These are phyloP conservation scores for Oncopodura yosiiana DNA, from an alignment of 1,140 invertebrate species.

Conservation along the genomic window DNA sequence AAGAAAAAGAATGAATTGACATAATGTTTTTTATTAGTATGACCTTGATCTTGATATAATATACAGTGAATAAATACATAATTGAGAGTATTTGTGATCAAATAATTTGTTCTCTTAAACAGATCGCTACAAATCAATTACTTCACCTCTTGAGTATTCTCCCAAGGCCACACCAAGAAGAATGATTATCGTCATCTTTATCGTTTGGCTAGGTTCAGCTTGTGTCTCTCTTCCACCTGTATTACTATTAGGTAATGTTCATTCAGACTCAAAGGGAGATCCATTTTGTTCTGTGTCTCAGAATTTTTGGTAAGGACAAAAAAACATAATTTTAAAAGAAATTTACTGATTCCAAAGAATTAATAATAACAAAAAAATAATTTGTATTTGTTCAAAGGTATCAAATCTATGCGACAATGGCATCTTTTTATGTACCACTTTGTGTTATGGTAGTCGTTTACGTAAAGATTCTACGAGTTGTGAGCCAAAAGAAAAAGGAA, in stretches of 20 bases:
- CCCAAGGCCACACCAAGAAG: conserved; percentile 72
- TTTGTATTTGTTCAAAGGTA: conserved; percentile 42
- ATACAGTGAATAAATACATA: neutral
- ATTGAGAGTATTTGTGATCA: conserved; percentile 39
- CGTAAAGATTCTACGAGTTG: conserved; percentile 80
- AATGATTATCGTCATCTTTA: conserved; percentile 70
- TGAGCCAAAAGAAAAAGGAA: conserved; percentile 60
- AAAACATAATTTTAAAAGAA: neutral
- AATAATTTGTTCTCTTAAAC: too few species aligned
- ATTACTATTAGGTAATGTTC: conserved; percentile 77
- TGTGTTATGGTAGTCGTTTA: conserved; percentile 82
- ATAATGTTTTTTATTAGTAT: too few species aligned
- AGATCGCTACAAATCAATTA: conserved; percentile 82
- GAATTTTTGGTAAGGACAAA: conserved; percentile 52
- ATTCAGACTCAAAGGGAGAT: conserved; percentile 48
- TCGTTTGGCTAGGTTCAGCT: conserved; percentile 82
- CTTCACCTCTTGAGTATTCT: conserved; percentile 78
- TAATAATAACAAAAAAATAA: conserved; percentile 2
- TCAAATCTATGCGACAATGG: conserved; percentile 80
- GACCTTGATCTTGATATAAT: neutral
- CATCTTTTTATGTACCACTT: conserved; percentile 80
- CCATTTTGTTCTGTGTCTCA: conserved; percentile 70
- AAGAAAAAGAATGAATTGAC: too few species aligned
- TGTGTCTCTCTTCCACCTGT: conserved; percentile 80
- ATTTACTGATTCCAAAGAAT: neutral